Conservation (phyloP, 2,888 invertebrate species). For the Biston stratarius region DNA sequence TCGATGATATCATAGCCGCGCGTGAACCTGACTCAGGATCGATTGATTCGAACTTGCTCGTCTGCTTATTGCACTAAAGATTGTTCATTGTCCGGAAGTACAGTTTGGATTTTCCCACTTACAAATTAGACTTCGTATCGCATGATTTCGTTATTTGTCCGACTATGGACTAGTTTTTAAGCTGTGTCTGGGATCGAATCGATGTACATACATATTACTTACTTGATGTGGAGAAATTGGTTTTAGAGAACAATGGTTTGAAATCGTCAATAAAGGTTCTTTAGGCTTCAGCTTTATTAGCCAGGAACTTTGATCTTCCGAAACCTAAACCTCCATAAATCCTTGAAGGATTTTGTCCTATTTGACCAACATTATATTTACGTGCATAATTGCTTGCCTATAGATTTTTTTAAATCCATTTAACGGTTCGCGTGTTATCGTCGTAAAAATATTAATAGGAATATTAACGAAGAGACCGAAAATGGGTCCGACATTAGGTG, state of each 20-base stretch:
- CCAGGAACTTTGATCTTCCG: no score
- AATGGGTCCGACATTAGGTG: no score
- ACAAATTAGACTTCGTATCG: not conserved
- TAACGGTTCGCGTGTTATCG: no score
- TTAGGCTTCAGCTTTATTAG: no score
- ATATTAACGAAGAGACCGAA: no score
- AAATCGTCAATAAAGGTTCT: slow-evolving; percentile 14
- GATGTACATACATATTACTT: not conserved
- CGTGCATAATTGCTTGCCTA: no score
- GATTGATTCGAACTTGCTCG: slow-evolving; percentile 1
- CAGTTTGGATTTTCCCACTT: slow-evolving; percentile 8
- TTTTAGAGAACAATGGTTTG: slow-evolving; percentile 48
- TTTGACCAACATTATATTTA: no score
- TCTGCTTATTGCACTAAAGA: not conserved
- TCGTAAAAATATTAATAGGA: no score
- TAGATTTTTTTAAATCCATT: no score
- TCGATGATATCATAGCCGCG: slow-evolving; percentile 12
- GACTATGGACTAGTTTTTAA: slow-evolving; percentile 1
- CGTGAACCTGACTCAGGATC: slow-evolving; percentile 15
- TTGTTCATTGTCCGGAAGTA: not conserved
- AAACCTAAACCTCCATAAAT: no score
- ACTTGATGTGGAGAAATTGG: slow-evolving; percentile 48
- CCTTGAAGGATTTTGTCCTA: no score
- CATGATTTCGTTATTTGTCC: slow-evolving; percentile 8
- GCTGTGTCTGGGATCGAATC: slow-evolving; percentile 18